These are phyloP conservation scores for Pyrgilauda ruficollis DNA, from an alignment of 2,113 vertebrate species.

Conservation along the genomic window DNA sequence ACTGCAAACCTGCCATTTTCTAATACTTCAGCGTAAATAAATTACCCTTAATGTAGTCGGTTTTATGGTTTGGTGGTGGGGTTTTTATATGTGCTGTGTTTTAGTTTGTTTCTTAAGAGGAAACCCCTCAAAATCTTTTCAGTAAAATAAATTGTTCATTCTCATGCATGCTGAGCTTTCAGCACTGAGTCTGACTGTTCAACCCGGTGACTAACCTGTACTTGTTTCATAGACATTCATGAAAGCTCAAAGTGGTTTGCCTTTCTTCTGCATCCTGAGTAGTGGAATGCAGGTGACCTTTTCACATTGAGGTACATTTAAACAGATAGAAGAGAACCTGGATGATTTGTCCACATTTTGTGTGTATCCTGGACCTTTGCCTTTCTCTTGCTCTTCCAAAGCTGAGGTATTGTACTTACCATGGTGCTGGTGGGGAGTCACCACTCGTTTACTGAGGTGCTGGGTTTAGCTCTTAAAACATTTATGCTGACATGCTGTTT, in stretches of 20 bases:
- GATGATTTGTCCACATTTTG: neutral
- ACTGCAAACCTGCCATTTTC: conserved; percentile 1
- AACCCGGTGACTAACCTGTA: neutral
- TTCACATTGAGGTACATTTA: neutral
- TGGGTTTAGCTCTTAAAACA: neutral
- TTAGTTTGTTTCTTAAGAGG: neutral
- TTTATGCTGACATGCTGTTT: neutral
- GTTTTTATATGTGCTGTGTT: neutral
- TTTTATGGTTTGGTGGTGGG: neutral
- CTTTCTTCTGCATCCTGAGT: neutral
- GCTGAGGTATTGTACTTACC: neutral
- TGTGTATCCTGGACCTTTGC: neutral
- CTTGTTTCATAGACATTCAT: neutral
- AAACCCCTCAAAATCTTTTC: neutral
- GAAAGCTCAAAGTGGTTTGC: neutral
- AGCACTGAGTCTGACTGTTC: neutral
- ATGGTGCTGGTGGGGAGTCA: neutral
- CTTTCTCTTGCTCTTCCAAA: neutral
- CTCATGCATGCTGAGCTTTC: neutral
- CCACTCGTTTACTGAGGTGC: neutral
- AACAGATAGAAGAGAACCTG: neutral
- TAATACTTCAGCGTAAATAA: neutral
- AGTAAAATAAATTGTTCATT: neutral
- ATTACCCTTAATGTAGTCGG: neutral
- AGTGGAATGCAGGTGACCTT: neutral